Conservation (phyloP, 2,888 invertebrate species). For the Dichetophora obliterata region DNA sequence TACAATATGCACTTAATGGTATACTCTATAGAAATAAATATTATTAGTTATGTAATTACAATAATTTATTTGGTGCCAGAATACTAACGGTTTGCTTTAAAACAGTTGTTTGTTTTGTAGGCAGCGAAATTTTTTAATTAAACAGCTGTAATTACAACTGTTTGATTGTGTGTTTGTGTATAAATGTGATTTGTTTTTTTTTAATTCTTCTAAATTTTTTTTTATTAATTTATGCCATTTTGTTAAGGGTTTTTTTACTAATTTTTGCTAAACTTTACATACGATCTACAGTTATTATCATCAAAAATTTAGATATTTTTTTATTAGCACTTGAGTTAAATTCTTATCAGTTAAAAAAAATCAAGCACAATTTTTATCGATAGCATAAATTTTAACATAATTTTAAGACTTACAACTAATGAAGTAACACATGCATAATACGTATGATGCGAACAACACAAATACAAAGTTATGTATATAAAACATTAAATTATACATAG, state of each 20-base stretch:
- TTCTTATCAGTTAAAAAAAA: constrained; percentile 40
- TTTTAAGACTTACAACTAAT: too few species aligned
- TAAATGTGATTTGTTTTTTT: constrained; percentile 41
- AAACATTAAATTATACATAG: too few species aligned
- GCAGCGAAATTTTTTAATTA: constrained; percentile 35
- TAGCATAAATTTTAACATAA: too few species aligned
- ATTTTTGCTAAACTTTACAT: constrained; percentile 10
- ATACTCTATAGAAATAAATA: constrained; percentile 26
- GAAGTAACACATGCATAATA: too few species aligned
- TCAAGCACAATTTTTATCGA: too few species aligned
- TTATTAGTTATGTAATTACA: constrained; percentile 29
- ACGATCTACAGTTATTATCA: constrained; percentile 6
- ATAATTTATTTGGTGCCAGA: constrained; percentile 64
- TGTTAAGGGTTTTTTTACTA: constrained; percentile 23
- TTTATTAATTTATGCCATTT: constrained; percentile 41
- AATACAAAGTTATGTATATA: too few species aligned
- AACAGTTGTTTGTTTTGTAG: constrained; percentile 38
- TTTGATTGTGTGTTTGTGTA: constrained; percentile 21
- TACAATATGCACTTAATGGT: constrained; percentile 25
- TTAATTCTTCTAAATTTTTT: constrained; percentile 36
- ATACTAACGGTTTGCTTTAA: constrained; percentile 62
- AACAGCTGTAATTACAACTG: constrained; percentile 40
- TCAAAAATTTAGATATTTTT: constrained; percentile 59
- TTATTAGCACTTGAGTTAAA: constrained; percentile 63
- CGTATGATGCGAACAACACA: too few species aligned